Evolutionary conservation across 1,140 invertebrate genomes (phyloP), one percentile per base, ranked within the genome.

Genomic region (Calephelis virginiensis): DNA sequence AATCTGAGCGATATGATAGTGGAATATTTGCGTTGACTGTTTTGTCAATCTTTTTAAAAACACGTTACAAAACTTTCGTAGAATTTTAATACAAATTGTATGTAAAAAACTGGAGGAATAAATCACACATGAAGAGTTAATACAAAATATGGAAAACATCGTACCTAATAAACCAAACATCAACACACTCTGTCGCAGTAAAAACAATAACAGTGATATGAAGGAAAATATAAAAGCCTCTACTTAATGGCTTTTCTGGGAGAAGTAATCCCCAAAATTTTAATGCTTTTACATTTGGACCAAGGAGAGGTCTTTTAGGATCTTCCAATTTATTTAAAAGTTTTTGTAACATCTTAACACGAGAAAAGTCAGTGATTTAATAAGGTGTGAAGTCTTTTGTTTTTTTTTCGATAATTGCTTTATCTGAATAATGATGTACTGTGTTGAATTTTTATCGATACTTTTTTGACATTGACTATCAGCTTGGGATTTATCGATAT

Each of bases 221-320:
- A 65, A 86, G 72, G 13, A 76, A 66, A n/a, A 87, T 38, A 70
- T 88, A 90, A 37, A 87, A 69, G 61, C 67, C 76, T 74, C 71
- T 77, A 60, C 63, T 75, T 6, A 64, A 68, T 14, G 40, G 38
- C 53, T 77, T 78, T 40, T 83, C 69, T 11, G 87, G 87, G 47
- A 90, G 63, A n/a, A 90, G 50, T 6, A 90, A 46, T 6, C 87
- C 87, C 87, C 85, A 88, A 63, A 90, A 88, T 68, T 81, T 68
- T 48, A 90, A 67, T 2, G 78, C 73, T 60, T 78, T 81, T 10
- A 83, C 70, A 70, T 90, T 90, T 12, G 85, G 87, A 10, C 87
- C 85, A 13, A 88, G 70, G 37, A 88, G 71, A 4, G 85, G 85
- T 63, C 68, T 69, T 14, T 81, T 62, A 5, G 82, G 73, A 60